These are phyloP conservation scores for Brachionus rubens DNA, from an alignment of 1,140 invertebrate species.

Conservation along the genomic window DNA sequence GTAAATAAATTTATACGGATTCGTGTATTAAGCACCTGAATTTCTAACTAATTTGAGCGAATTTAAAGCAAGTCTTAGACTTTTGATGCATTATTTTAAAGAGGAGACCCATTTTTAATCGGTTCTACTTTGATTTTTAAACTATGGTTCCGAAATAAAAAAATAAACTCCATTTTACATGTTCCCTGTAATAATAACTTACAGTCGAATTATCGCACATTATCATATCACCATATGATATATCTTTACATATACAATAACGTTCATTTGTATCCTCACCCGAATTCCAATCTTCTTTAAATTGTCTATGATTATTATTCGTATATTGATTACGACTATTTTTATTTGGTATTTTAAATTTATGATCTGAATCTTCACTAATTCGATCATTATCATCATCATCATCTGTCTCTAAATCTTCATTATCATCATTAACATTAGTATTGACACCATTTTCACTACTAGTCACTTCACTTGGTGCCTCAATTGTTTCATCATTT, in stretches of 20 bases:
- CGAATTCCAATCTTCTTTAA: slow-evolving; percentile 28
- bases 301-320: background rate
- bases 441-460: slow-evolving; percentile 35
- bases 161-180: too few species aligned
- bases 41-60: too few species aligned
- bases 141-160: too few species aligned
- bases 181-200: background rate
- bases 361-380: slow-evolving; percentile 11
- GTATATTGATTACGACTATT: background rate
- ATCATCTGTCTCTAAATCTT: background rate
- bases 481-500: background rate
- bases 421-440: background rate
- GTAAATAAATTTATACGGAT: too few species aligned
- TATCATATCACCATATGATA: slow-evolving; percentile 99
- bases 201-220: slow-evolving; percentile 81
- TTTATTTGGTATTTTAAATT: slow-evolving; percentile 38
- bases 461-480: slow-evolving; percentile 20
- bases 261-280: slow-evolving; percentile 61
- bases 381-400: slow-evolving; percentile 19
- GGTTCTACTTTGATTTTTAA: too few species aligned
- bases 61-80: too few species aligned
- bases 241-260: slow-evolving; percentile 96
- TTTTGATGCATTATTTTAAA: too few species aligned
- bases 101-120: too few species aligned
- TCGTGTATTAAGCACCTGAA: too few species aligned